Percentiles rank a stretch among this genome's conserved stretches.
phyloP scores from a whole-genome alignment of 2,888 invertebrate species.

The Agonopterix alstromeriana region DNA sequence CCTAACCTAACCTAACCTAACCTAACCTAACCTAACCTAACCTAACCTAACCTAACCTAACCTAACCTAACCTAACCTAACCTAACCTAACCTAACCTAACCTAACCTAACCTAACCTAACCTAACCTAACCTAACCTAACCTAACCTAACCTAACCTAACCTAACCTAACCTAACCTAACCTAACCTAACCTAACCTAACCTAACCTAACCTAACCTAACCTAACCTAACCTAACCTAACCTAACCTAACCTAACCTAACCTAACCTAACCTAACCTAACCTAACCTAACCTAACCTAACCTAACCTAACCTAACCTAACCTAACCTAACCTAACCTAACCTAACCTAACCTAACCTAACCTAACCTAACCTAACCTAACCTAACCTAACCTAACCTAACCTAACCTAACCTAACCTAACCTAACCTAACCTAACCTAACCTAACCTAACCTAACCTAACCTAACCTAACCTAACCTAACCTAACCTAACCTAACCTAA shows the following conservation, averaged over 20 bases:
- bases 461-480: not conserved
- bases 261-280: not conserved
- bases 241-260: not conserved
- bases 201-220: not conserved
- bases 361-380: not conserved
- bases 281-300: not conserved
- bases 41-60: slow-evolving; percentile 11
- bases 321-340: not conserved
- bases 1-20: slow-evolving; percentile 8
- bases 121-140: slow-evolving; percentile 10
- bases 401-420: not conserved
- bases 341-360: not conserved
- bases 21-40: slow-evolving; percentile 6
- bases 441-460: not conserved
- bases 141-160: slow-evolving; percentile 9
- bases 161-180: slow-evolving; percentile 10
- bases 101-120: slow-evolving; percentile 11
- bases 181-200: slow-evolving; percentile 5
- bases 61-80: slow-evolving; percentile 12
- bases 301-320: not conserved
- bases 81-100: slow-evolving; percentile 13
- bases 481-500: not conserved
- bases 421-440: not conserved
- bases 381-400: not conserved
- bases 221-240: not conserved